Percentiles rank a stretch among this genome's conserved stretches.
Evolutionary conservation across 2,797 vertebrate genomes (phyloP).

Genomic region (Sebastes ruberrimus): DNA sequence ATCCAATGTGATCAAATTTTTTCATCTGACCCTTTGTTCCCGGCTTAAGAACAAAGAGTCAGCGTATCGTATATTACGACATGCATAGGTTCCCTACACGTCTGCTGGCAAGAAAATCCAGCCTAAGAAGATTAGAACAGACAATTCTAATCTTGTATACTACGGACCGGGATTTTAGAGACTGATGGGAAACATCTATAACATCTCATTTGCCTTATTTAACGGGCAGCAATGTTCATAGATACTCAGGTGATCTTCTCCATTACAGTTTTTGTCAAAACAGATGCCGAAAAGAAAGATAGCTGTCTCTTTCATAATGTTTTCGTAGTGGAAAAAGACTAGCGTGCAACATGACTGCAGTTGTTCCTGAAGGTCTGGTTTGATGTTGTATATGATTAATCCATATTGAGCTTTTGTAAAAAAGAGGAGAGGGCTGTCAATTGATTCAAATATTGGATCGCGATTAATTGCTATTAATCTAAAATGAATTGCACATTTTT

Average conservation of each 20-base stretch:
- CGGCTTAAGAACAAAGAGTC: constrained; percentile 55
- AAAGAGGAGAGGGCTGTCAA: background rate
- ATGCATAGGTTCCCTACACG: constrained; percentile 59
- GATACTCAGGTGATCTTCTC: background rate
- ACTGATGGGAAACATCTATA: background rate
- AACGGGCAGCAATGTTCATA: background rate
- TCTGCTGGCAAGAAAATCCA: constrained; percentile 70
- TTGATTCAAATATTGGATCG: background rate
- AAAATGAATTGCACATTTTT: too few species aligned
- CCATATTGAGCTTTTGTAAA: background rate
- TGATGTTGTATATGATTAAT: background rate
- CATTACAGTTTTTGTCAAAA: background rate
- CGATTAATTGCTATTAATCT: background rate
- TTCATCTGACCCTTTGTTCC: constrained; percentile 39
- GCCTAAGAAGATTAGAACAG: constrained; percentile 77
- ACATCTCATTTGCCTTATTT: constrained; percentile 6
- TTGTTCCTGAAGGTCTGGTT: background rate
- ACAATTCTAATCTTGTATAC: constrained; percentile 26
- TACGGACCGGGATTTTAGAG: constrained; percentile 4
- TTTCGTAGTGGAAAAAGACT: background rate
- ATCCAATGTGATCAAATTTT: constrained; percentile 57
- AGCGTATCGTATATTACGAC: constrained; percentile 47
- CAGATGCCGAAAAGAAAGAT: background rate
- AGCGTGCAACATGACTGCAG: background rate
- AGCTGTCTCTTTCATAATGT: background rate